Evolutionary conservation across 2,888 invertebrate genomes (phyloP).

Genomic region (Hypena proboscidalis): DNA sequence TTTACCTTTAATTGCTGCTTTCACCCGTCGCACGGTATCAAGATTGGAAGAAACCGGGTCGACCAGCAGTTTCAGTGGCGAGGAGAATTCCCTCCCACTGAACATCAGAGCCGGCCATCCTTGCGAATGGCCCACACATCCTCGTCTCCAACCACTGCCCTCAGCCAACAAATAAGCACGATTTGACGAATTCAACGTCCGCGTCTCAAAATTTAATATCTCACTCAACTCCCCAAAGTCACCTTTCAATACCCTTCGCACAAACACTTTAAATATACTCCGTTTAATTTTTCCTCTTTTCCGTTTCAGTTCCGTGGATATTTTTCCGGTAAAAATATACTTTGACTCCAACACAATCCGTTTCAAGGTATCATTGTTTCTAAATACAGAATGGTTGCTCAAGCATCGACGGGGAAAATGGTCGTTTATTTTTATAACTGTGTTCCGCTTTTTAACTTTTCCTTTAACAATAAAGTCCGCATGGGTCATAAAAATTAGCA

Average conservation of each 20-base stretch:
- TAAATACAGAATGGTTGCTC: slow-evolving; percentile 71
- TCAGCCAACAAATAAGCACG: slow-evolving; percentile 74
- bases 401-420: slow-evolving; percentile 65
- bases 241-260: slow-evolving; percentile 78
- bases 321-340: slow-evolving; percentile 82
- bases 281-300: slow-evolving; percentile 63
- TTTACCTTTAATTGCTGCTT: slow-evolving; percentile 78
- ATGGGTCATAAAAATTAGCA: slow-evolving; percentile 56
- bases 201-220: slow-evolving; percentile 75
- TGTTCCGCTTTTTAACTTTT: slow-evolving; percentile 77
- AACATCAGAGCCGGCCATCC: slow-evolving; percentile 74
- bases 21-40: slow-evolving; percentile 73
- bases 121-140: slow-evolving; percentile 51
- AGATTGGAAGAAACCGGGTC: slow-evolving; percentile 77
- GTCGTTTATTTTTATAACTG: slow-evolving; percentile 72
- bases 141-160: slow-evolving; percentile 56
- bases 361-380: slow-evolving; percentile 71
- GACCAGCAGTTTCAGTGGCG: slow-evolving; percentile 68
- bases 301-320: slow-evolving; percentile 68
- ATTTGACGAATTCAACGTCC: slow-evolving; percentile 72
- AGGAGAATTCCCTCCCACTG: slow-evolving; percentile 57
- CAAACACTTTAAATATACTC: slow-evolving; percentile 77
- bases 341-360: slow-evolving; percentile 71
- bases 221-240: slow-evolving; percentile 75
- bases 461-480: slow-evolving; percentile 73